Base-by-base conservation (phyloP, 1,140 invertebrate genomes). In the Caerostris darwini region DNA sequence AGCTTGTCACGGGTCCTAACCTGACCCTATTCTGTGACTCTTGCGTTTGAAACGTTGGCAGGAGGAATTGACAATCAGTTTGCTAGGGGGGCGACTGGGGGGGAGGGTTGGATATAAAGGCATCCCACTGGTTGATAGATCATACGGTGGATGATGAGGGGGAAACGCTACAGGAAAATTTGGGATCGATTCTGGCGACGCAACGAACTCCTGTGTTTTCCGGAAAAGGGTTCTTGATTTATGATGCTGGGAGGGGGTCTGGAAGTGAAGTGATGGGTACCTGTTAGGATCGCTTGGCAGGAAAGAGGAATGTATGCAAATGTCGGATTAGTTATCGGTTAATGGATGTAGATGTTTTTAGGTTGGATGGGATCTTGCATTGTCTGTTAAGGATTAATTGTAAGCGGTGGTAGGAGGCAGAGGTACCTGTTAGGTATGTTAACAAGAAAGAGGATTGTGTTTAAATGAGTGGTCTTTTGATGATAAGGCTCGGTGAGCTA, bases 1-100 rank as follows among this genome's bases (percentile, higher is more conserved):
- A 92, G 82, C 90, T 92, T 92, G 90, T 92, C 77, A 50, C n/a
- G 71, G 71, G 64, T 89, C 87, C 87, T 89, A 89, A 89, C 87
- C 87, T 71, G 64, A 64, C 50, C 61, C 89, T n/a, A 53, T 53
- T 69, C 14, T 71, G 53, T 90, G 67, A 81, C 56, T 61, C 67
- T 58, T 19, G 10, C 67, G n/a, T 59, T 69, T 90, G 57, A 56
- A 64, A 12, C 89, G 14, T 50, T 61, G 54, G 17, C 54, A 58
- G 71, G 57, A 81, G 89, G 89, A 90, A 90, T 81, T 81, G 67
- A 59, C 89, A 90, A 90, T 90, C 67, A 90, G 89, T 3, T 81
- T 34, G 34, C 34, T 34, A 34, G 34, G 8, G 34, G 19, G 50
- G 17, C 61, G 12, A 10, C 64, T n/a, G 14, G 7, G n/a, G 71